Evolutionary conservation across 2,797 vertebrate species (phyloP).

Genomic region (Brotula barbata): DNA sequence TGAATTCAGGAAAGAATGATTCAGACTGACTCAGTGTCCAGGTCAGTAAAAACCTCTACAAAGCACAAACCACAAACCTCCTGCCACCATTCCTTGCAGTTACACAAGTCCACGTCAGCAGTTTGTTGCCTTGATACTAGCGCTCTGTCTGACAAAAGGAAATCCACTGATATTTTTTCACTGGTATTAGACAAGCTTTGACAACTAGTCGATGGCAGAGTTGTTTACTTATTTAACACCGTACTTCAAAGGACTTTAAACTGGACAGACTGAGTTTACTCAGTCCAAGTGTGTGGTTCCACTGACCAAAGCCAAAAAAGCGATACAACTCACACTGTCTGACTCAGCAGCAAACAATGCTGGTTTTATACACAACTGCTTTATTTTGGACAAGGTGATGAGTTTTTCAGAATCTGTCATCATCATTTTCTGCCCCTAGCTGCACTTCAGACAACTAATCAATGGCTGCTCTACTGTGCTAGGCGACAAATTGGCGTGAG

Average conservation of each 20-base stretch:
- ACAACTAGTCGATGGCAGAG: background rate
- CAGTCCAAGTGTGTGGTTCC: no score
- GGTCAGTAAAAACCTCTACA: conserved; percentile 35
- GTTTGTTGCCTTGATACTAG: conserved; percentile 25
- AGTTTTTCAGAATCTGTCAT: conserved; percentile 3
- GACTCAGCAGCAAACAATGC: no score
- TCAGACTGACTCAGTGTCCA: conserved; percentile 61
- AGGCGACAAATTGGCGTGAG: background rate
- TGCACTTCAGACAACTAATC: no score
- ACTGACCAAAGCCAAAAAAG: no score
- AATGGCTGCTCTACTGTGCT: background rate
- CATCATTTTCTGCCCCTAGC: background rate
- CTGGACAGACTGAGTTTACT: background rate
- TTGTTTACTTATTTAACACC: background rate
- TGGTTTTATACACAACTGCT: no score
- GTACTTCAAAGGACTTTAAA: background rate
- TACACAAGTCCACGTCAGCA: conserved; percentile 35
- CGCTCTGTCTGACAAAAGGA: conserved; percentile 6
- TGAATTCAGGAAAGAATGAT: conserved; percentile 42
- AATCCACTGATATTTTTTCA: background rate
- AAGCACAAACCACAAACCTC: conserved; percentile 57
- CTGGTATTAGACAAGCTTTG: background rate
- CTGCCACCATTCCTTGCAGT: conserved; percentile 29
- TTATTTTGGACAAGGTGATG: conserved; percentile 11
- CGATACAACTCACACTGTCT: no score